Evolutionary conservation across 2,888 invertebrate species (phyloP).

Genomic region (Gerris lacustris): DNA sequence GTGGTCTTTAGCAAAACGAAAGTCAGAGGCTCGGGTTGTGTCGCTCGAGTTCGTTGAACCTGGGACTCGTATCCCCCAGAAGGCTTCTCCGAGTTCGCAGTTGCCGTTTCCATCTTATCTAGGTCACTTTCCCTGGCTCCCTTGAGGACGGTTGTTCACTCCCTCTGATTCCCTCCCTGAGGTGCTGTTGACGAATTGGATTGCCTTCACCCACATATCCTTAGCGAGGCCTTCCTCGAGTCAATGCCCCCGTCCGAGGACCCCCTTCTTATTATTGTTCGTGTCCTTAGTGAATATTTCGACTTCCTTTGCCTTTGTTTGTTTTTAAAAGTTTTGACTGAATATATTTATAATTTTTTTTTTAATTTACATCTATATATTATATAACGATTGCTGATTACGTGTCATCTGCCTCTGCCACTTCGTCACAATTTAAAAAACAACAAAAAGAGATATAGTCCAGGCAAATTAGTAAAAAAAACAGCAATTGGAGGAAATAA

Average conservation of each 20-base stretch:
- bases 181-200: background rate
- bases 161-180: background rate
- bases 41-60: background rate
- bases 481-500: no score
- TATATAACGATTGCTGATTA: no score
- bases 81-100: background rate
- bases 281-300: no score
- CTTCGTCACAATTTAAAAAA: no score
- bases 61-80: background rate
- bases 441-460: no score
- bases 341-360: no score
- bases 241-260: background rate
- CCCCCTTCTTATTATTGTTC: background rate
- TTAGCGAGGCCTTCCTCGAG: background rate
- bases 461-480: no score
- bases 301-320: no score
- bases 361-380: no score
- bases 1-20: background rate
- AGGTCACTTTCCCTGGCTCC: conserved; percentile 3
- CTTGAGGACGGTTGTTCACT: conserved; percentile 1
- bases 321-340: no score
- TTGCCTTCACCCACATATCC: background rate
- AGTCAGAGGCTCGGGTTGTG: background rate
- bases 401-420: no score
- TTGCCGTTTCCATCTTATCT: background rate